Conservation (phyloP, 2,888 invertebrate species). For the Acheta domesticus region DNA sequence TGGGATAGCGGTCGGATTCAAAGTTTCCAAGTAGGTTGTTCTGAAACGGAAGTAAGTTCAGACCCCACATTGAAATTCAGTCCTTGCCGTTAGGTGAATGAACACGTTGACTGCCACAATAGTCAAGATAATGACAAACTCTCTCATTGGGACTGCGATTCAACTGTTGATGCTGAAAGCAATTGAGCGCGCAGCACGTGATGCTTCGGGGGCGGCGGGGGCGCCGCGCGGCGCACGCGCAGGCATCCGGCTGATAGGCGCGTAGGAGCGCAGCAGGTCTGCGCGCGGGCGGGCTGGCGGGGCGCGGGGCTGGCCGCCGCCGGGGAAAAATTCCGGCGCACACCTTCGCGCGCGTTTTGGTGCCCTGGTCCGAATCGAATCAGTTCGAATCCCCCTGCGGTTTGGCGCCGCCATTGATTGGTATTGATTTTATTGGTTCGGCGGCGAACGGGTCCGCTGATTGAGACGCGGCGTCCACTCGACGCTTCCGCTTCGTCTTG, state of each 20-base stretch:
- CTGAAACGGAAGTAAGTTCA: too few species aligned
- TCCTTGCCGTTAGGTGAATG: too few species aligned
- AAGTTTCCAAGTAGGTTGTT: too few species aligned
- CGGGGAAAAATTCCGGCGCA: neutral
- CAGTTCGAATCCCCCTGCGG: slow-evolving; percentile 23
- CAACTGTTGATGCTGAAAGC: too few species aligned
- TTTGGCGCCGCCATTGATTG: slow-evolving; percentile 25
- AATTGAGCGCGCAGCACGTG: too few species aligned
- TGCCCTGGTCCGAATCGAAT: slow-evolving; percentile 28
- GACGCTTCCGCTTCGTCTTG: neutral
- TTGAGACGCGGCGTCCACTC: neutral
- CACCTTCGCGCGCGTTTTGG: slow-evolving; percentile 20
- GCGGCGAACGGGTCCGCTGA: slow-evolving; percentile 18
- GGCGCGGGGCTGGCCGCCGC: neutral
- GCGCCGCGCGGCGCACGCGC: neutral
- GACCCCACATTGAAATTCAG: too few species aligned
- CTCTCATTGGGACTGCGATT: too few species aligned
- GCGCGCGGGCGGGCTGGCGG: neutral
- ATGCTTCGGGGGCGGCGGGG: neutral
- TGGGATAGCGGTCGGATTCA: too few species aligned
- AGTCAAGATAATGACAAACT: too few species aligned
- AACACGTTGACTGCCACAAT: too few species aligned
- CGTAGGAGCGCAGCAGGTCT: slow-evolving; percentile 11
- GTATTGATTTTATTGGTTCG: slow-evolving; percentile 28
- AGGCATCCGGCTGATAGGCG: neutral